Conservation (phyloP, 1,140 invertebrate species). For the Chironomus tepperi region DNA sequence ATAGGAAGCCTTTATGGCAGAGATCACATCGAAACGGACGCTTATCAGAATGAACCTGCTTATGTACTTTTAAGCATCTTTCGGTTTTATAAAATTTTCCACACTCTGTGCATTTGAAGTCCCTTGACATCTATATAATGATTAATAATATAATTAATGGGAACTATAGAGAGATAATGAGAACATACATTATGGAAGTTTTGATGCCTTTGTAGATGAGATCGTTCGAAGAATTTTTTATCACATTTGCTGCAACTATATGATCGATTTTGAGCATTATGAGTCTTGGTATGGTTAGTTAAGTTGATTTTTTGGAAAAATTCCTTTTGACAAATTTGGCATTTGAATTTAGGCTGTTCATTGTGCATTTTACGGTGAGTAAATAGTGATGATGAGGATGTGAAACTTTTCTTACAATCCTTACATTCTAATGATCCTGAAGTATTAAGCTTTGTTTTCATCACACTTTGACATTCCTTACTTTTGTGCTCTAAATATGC, state of each 20-base stretch:
- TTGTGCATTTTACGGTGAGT: constrained; percentile 45
- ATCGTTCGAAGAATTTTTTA: constrained; percentile 44
- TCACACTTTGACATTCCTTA: constrained; percentile 34
- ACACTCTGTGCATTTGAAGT: constrained; percentile 43
- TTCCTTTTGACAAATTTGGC: constrained; percentile 44
- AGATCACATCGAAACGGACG: constrained; percentile 39
- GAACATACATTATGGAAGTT: constrained; percentile 40
- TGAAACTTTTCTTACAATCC: constrained; percentile 46
- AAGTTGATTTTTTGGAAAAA: constrained; percentile 47
- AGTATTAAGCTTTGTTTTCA: constrained; percentile 29
- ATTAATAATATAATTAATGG: no score
- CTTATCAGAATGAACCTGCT: constrained; percentile 42
- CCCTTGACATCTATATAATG: constrained; percentile 30
- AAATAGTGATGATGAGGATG: constrained; percentile 41
- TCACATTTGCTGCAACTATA: constrained; percentile 54
- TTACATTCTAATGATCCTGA: constrained; percentile 41
- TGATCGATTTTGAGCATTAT: constrained; percentile 48
- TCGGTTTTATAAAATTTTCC: constrained; percentile 45
- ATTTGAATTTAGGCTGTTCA: constrained; percentile 41
- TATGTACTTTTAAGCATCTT: constrained; percentile 44
- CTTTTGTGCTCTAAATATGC: constrained; percentile 37
- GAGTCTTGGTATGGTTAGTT: constrained; percentile 44
- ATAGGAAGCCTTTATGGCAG: constrained; percentile 45
- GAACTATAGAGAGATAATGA: no score
- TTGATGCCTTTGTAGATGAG: constrained; percentile 43